phyloP scores from a whole-genome alignment of 2,113 vertebrate species.

The Ciconia stormi region DNA sequence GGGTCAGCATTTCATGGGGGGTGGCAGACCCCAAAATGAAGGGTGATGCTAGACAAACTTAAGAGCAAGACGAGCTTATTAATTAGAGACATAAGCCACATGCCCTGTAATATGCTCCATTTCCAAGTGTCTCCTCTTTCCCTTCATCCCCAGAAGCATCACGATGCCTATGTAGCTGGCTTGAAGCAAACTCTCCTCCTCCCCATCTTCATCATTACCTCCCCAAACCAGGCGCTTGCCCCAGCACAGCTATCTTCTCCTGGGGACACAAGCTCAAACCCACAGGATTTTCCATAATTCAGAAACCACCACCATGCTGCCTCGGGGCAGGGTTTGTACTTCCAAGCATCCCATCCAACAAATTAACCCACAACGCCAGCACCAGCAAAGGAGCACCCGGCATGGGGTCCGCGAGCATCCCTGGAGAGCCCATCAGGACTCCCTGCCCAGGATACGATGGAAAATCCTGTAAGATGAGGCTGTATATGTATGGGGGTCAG shows the following conservation, averaged over 20 bases:
- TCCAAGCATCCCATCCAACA: not conserved
- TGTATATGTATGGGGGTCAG: fast-evolving
- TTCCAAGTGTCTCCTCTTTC: not conserved
- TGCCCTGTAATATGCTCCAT: not conserved
- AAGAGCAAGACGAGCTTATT: not conserved
- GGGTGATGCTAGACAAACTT: not conserved
- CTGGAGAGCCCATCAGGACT: fast-evolving
- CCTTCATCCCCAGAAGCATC: not conserved
- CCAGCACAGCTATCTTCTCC: not conserved
- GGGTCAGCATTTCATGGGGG: not conserved
- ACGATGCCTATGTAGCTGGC: not conserved
- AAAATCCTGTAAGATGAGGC: not conserved
- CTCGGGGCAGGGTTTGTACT: not conserved
- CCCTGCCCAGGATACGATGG: not conserved
- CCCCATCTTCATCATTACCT: not conserved
- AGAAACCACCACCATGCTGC: not conserved
- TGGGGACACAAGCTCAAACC: not conserved
- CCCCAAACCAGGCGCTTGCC: not conserved
- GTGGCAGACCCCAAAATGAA: not conserved
- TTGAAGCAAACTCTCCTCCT: not conserved
- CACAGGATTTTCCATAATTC: not conserved
- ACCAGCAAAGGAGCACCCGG: not conserved
- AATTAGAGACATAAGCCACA: not conserved
- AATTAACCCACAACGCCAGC: not conserved
- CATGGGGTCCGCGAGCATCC: not conserved